Conservation (phyloP, 1,140 invertebrate genomes). For the Bombus superbus region DNA sequence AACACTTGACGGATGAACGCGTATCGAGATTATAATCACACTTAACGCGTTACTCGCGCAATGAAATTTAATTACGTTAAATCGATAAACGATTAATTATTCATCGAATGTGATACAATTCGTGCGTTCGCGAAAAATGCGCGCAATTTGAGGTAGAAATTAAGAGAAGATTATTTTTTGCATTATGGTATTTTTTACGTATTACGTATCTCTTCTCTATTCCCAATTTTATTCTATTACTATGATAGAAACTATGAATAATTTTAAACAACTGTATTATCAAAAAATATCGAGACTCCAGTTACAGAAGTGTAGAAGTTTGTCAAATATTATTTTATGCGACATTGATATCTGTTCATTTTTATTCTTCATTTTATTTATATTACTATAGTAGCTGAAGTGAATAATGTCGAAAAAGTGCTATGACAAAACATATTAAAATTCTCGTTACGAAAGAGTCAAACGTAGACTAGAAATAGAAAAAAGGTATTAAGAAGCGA, state of each 20-base stretch:
- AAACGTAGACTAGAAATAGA: neutral
- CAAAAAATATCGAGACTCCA: neutral
- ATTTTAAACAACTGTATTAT: neutral
- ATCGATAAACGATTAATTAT: conserved; percentile 6
- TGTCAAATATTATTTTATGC: too few relatives aligned
- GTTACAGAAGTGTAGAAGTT: too few relatives aligned
- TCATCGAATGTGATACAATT: neutral
- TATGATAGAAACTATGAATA: neutral
- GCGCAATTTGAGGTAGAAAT: too few relatives aligned
- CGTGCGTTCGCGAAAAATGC: neutral
- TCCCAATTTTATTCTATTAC: neutral
- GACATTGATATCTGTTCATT: too few relatives aligned
- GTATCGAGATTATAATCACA: neutral
- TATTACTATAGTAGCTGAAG: too few relatives aligned
- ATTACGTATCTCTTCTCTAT: neutral
- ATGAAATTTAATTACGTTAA: conserved; percentile 1
- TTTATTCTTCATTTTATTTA: too few relatives aligned
- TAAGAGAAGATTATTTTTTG: neutral
- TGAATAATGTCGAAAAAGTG: too few relatives aligned
- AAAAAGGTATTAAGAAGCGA: neutral
- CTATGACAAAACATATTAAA: neutral
- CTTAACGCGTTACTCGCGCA: neutral
- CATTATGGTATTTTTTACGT: neutral
- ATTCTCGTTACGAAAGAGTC: neutral
- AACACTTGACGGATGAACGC: neutral